Evolutionary conservation across 1,140 invertebrate genomes (phyloP), one percentile per base, ranked within the genome.

Genomic region (Drosophila neocordata): DNA sequence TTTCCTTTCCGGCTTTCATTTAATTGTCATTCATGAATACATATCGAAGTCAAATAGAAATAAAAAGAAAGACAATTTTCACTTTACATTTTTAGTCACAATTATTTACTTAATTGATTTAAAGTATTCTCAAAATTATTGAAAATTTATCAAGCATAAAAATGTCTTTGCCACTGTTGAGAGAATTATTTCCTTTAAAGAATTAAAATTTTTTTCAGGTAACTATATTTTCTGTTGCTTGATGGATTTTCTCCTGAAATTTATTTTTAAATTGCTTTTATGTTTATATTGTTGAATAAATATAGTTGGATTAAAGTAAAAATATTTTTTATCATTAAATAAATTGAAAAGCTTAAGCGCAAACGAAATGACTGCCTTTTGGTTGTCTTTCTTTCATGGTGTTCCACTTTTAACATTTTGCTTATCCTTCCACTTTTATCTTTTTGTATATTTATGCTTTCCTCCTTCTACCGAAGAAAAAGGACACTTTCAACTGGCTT

Each of bases 401-500:
- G 53, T 56, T 48, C 53, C 53, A 56, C 53, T 56, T 56, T 48
- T 56, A 34, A 13, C 53, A 56, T 27, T 56, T 56, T 15, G 71
- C 72, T 75, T 74, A 74, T 74, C 71, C 41, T 74, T 74, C 60
- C 74, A 75, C 64, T 75, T 75, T 75, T 68, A 74, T 75, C 66
- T 57, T 66, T 66, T 34, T 57, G 41, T 41, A 35, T 75, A 74
- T 67, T 74, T 60, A 61, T 62, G 38, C 64, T 41, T 20, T 58
- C 71, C 48, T 44, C 20, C 12, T 35, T 31, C 62, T 51, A 55
- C 41, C 55, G 15, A 34, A n/a, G 61, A 48, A 65, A 55, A 75
- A 75, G 71, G 72, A 75, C 72, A 75, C 74, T 75, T 74, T 57
- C 72, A 75, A 75, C 71, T 75, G 72, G 72, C 72, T 75, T 75